A percentile compares a stretch with the other conserved stretches of the same genome.
phyloP scores from a whole-genome alignment of 2,797 vertebrate genomes.

The Parauchenoglanis ngamensis region DNA sequence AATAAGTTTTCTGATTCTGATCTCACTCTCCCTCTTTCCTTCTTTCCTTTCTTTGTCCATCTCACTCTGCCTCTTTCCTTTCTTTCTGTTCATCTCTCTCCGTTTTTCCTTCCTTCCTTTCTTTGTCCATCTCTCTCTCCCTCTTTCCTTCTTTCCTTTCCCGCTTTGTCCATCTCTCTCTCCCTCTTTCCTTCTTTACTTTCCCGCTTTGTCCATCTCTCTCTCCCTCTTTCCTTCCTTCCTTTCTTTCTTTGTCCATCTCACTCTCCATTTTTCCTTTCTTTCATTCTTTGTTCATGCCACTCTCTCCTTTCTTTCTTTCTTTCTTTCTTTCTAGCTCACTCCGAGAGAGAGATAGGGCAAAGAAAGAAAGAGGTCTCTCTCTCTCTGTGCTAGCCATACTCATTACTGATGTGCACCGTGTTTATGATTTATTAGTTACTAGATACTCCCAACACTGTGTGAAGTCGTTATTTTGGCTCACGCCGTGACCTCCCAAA shows the following conservation, averaged over 20 bases:
- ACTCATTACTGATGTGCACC: background rate
- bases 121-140: no score
- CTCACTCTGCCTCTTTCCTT: background rate
- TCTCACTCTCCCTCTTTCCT: background rate
- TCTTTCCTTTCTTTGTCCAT: background rate
- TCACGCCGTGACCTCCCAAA: conserved; percentile 28
- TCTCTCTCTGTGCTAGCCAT: background rate
- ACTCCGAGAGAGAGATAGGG: no score
- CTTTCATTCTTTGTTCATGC: no score
- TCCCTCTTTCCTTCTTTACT: background rate
- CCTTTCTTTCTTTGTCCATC: background rate
- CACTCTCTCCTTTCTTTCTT: background rate
- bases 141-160: no score
- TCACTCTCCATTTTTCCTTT: no score
- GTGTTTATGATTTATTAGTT: background rate
- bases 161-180: background rate
- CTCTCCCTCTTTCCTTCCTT: background rate
- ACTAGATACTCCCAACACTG: background rate
- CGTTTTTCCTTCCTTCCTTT: background rate
- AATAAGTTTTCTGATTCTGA: no score
- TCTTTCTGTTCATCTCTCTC: background rate
- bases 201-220: background rate
- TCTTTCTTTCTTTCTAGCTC: no score
- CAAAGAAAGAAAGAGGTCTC: background rate
- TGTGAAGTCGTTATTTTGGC: background rate